Conservation (phyloP, 2,888 invertebrate genomes). For the Helicoverpa assulta region DNA sequence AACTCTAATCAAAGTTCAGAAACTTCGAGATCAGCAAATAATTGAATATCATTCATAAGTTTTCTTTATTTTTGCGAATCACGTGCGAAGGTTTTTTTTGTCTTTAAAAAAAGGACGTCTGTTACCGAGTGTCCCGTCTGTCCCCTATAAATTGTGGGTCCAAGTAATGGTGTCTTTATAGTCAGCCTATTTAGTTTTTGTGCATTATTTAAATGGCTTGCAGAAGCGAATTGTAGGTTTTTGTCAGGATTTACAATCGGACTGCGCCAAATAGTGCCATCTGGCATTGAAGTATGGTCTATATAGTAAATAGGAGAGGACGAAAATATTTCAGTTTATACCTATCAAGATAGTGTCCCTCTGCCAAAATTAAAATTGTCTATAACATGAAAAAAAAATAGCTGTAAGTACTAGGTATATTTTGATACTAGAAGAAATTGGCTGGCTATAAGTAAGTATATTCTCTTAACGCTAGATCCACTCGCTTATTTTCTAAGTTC, state of each 20-base stretch:
- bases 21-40: slow-evolving; percentile 19
- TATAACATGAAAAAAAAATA: no score
- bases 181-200: slow-evolving; percentile 27
- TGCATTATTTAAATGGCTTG: slow-evolving; percentile 29
- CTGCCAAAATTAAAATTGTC: no score
- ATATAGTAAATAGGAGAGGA: no score
- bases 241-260: slow-evolving; percentile 14
- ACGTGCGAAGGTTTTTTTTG: slow-evolving; percentile 10
- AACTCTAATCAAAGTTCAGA: slow-evolving; percentile 18
- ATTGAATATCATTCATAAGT: slow-evolving; percentile 20
- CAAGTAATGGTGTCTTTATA: slow-evolving; percentile 31
- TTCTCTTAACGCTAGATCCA: no score
- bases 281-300: no score
- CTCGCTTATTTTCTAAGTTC: neutral
- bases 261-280: neutral
- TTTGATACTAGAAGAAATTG: no score
- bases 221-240: slow-evolving; percentile 26
- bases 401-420: no score
- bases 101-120: slow-evolving; percentile 7
- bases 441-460: no score
- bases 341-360: no score
- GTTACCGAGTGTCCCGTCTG: slow-evolving; percentile 22
- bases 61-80: slow-evolving; percentile 10
- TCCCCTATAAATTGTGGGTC: slow-evolving; percentile 19
- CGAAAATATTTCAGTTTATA: no score